Evolutionary conservation across 2,113 vertebrate species (phyloP), one percentile per base, ranked within the genome.

Genomic region (Lamprotornis superbus): DNA sequence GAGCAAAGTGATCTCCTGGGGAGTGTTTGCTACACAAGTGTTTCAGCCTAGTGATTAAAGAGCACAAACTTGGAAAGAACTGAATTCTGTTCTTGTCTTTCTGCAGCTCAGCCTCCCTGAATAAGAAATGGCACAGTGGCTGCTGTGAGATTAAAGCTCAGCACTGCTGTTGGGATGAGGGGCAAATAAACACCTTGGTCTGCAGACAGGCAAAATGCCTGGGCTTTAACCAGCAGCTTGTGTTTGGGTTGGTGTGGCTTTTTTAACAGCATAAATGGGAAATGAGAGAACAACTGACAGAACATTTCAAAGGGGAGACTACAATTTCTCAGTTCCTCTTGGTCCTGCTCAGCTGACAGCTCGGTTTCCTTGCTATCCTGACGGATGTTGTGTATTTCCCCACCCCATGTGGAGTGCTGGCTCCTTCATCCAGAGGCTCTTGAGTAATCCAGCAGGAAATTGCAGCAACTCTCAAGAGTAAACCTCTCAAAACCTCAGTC

Each of bases 371-470:
- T 75, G 24, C 17, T 67, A 71, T 7, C 28, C 30, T 76, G 28
- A 69, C 24, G 74, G 42, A 35, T 39, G 7, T 9, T 24, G 49
- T 30, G 39, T 18, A 46, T 30, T 25, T 17, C 4, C 5, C 8
- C 12, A 0, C 64, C 59, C 37, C 68, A 12, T 6, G 1, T 80
- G 47, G 22, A 90, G n/a, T 70, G 50, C 78, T 57, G 24, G 24
- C 61, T 75, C 47, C 69, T 88, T 50, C 75, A 40, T 59, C 42
- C 70, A 44, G 67, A 73, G 24, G 9, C 75, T 95, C 81, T 97
- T 95, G 82, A 86, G 90, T 83, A 93, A 96, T 39, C 70, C 53
- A 35, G 10, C 75, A 90, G 85, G 91, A 96, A 96, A 69, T 91
- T 93, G 87, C 71, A 70, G 71, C 82, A 96, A 80, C 44, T 80